Percentiles rank a stretch among this genome's conserved stretches.
Conservation (phyloP, 2,888 invertebrate species). For the Rhingia campestris region DNA sequence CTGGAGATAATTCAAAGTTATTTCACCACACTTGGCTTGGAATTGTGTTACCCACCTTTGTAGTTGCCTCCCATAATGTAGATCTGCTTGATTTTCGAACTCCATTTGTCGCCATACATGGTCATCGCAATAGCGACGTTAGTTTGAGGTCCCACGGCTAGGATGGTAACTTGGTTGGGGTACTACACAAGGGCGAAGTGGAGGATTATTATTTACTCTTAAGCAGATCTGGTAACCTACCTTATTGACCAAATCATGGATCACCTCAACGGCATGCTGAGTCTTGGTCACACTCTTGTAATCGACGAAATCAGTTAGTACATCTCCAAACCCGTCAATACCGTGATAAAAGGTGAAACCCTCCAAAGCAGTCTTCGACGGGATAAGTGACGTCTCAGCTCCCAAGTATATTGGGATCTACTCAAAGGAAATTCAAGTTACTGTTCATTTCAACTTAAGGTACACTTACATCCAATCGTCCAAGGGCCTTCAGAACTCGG, state of each 20-base stretch:
- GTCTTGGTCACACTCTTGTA: conserved; percentile 81
- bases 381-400: conserved; percentile 76
- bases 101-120: conserved; percentile 85
- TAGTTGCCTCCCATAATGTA: conserved; percentile 92
- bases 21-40: neutral
- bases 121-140: conserved; percentile 89
- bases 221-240: conserved; percentile 77
- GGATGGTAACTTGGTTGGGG: conserved; percentile 82
- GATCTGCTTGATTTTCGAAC: conserved; percentile 86
- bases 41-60: conserved; percentile 83
- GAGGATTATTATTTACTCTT: neutral
- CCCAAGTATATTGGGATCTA: conserved; percentile 77
- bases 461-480: conserved; percentile 85
- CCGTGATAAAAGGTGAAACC: conserved; percentile 83
- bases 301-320: conserved; percentile 81
- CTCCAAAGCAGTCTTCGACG: conserved; percentile 74
- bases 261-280: conserved; percentile 85
- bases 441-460: neutral
- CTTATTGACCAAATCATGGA: conserved; percentile 85
- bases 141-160: conserved; percentile 89
- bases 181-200: neutral
- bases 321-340: conserved; percentile 88
- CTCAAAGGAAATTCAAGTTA: neutral
- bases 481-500: conserved; percentile 86
- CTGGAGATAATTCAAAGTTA: conserved; percentile 70